Conservation (phyloP, 2,888 invertebrate genomes). For the Carpatolechia fugitivella region DNA sequence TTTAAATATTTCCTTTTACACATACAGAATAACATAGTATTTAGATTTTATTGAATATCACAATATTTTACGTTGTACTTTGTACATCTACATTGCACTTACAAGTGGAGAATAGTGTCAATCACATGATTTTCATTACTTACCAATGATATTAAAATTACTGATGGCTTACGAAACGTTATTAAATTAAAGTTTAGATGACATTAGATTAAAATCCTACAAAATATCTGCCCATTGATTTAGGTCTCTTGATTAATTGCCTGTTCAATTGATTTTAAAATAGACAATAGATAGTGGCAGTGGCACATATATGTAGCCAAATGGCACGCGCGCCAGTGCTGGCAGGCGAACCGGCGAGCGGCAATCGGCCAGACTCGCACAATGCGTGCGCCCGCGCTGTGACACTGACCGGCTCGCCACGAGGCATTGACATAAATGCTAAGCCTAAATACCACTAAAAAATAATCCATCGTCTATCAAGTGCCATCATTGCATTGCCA, state of each 20-base stretch:
- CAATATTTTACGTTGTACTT: slow-evolving; percentile 57
- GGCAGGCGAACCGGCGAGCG: slow-evolving; percentile 50
- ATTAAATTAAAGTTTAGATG: neutral
- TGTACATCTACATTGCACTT: slow-evolving; percentile 38
- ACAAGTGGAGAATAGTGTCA: slow-evolving; percentile 31
- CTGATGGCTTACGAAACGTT: neutral
- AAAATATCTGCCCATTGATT: slow-evolving; percentile 20
- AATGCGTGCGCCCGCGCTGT: slow-evolving; percentile 50
- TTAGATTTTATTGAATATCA: slow-evolving; percentile 45
- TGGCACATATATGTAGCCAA: slow-evolving; percentile 57
- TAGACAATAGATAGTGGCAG: slow-evolving; percentile 40
- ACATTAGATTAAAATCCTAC: slow-evolving; percentile 15
- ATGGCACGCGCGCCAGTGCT: slow-evolving; percentile 54
- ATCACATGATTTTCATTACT: slow-evolving; percentile 11
- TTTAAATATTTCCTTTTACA: neutral
- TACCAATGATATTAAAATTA: neutral
- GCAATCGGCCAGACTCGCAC: slow-evolving; percentile 34
- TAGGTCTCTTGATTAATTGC: slow-evolving; percentile 29
- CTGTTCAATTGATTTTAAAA: slow-evolving; percentile 27
- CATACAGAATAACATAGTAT: slow-evolving; percentile 22
- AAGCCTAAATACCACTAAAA: slow-evolving; percentile 41
- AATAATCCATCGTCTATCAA: slow-evolving; percentile 39
- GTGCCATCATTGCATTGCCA: slow-evolving; percentile 46
- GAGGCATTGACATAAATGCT: slow-evolving; percentile 53
- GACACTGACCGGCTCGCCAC: slow-evolving; percentile 36